Conservation (phyloP, 2,888 invertebrate genomes). For the Meiosimyza platycephala region DNA sequence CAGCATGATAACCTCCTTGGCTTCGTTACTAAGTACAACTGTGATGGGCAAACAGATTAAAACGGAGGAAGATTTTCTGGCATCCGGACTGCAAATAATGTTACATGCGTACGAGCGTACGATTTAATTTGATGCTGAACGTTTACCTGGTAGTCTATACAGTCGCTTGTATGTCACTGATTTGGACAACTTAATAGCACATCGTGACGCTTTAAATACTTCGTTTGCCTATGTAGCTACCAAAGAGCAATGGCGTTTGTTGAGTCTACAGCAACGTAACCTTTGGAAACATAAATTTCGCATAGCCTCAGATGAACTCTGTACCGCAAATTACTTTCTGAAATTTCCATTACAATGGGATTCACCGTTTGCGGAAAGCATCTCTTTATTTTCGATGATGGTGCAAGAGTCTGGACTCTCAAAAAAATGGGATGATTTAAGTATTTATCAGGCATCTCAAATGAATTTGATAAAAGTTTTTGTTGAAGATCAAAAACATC, state of each 20-base stretch:
- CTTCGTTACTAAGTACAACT: conserved; percentile 46
- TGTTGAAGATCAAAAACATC: neutral
- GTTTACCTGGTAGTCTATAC: conserved; percentile 34
- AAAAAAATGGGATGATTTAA: conserved; percentile 26
- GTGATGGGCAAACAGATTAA: conserved; percentile 42
- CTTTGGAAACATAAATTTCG: conserved; percentile 33
- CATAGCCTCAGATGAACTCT: conserved; percentile 28
- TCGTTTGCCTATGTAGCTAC: conserved; percentile 41
- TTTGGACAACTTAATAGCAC: conserved; percentile 31
- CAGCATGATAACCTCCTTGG: conserved; percentile 41
- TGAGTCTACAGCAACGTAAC: conserved; percentile 41
- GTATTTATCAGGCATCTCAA: conserved; percentile 32
- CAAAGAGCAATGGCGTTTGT: conserved; percentile 43
- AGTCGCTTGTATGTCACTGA: conserved; percentile 37
- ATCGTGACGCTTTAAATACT: conserved; percentile 38
- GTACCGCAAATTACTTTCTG: conserved; percentile 28
- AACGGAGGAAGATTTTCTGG: conserved; percentile 41
- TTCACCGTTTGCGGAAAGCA: conserved; percentile 28
- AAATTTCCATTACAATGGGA: conserved; percentile 39
- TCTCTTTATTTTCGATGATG: conserved; percentile 8
- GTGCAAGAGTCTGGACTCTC: conserved; percentile 18
- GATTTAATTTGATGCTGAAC: conserved; percentile 38
- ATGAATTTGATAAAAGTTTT: conserved; percentile 28
- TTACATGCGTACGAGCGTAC: conserved; percentile 35
- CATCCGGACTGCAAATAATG: conserved; percentile 41